These are phyloP conservation scores for Campylorhamphus procurvoides DNA, from an alignment of 2,113 vertebrate genomes.

Conservation along the genomic window DNA sequence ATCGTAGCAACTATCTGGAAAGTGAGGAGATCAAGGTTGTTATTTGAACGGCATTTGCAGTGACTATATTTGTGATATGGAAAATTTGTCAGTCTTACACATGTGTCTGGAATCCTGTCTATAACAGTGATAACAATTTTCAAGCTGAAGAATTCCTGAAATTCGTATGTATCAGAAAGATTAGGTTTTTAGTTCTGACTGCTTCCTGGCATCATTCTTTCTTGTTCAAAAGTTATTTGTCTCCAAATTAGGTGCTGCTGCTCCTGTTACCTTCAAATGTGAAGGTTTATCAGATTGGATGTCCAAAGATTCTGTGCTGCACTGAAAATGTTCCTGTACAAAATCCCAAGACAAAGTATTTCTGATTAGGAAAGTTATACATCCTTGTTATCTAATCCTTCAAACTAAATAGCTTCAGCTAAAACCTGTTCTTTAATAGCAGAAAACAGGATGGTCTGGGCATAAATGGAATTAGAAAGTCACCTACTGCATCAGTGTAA, in stretches of 20 bases:
- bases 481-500: not conserved
- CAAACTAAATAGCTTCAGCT: not conserved
- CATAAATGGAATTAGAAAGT: slow-evolving; percentile 9
- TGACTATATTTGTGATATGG: not conserved
- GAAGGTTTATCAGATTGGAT: not conserved
- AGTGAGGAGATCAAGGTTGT: not conserved
- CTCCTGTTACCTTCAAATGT: not conserved
- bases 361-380: not conserved
- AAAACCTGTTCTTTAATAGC: not conserved
- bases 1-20: not conserved
- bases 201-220: not conserved
- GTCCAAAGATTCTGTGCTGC: not conserved
- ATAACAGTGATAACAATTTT: not conserved
- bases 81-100: not conserved
- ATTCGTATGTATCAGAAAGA: not conserved
- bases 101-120: not conserved
- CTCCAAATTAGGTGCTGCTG: not conserved
- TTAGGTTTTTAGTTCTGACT: slow-evolving; percentile 4
- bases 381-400: not conserved
- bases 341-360: not conserved
- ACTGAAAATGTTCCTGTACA: not conserved
- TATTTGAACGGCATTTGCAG: not conserved
- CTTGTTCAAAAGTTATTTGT: slow-evolving; percentile 8
- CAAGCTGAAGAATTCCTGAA: slow-evolving; percentile 10
- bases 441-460: not conserved